A percentile compares a stretch with the other conserved stretches of the same genome.
phyloP scores from a whole-genome alignment of 2,797 vertebrate species.

The Galagoides demidoff region DNA sequence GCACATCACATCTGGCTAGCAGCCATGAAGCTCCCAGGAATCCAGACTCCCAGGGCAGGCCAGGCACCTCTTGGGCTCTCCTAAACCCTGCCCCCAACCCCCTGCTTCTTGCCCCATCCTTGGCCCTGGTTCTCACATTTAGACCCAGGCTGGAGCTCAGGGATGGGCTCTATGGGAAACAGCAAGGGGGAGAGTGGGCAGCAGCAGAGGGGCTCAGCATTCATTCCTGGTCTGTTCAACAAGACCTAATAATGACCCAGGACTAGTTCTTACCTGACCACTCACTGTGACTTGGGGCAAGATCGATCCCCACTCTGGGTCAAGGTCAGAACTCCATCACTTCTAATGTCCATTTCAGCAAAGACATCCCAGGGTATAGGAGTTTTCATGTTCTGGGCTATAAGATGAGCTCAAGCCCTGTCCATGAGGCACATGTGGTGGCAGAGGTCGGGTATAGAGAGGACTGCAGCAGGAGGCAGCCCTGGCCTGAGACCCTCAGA shows the following conservation, averaged over 20 bases:
- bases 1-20: conserved; percentile 82
- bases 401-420: not conserved
- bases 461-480: not conserved
- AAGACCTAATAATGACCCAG: not conserved
- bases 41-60: not conserved
- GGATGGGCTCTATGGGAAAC: not conserved
- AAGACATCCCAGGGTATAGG: not conserved
- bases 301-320: fast-evolving
- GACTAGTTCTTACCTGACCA: not conserved
- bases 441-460: not conserved
- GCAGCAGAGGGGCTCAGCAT: not conserved
- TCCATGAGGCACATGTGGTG: not conserved
- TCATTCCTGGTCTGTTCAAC: not conserved
- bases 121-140: not conserved
- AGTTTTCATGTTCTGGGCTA: not conserved
- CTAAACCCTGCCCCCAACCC: not conserved
- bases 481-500: not conserved
- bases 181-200: not conserved
- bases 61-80: not conserved
- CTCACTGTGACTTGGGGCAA: not conserved
- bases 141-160: not conserved
- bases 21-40: conserved; percentile 16
- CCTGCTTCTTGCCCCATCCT: not conserved
- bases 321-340: not conserved
- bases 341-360: not conserved